Evolutionary conservation across 2,888 invertebrate genomes (phyloP).

Genomic region (Chloroclystis v-ata): DNA sequence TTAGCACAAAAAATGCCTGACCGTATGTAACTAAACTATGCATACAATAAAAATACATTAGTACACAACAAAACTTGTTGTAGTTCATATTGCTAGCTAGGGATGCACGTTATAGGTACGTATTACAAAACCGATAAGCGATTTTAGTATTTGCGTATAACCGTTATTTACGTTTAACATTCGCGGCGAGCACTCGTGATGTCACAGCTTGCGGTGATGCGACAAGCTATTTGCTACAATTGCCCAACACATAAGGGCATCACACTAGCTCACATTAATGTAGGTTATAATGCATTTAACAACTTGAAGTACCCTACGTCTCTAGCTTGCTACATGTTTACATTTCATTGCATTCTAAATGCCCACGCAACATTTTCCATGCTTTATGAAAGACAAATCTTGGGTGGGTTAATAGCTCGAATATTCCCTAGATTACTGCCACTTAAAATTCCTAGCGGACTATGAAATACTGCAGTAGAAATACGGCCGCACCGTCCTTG

Average conservation of each 20-base stretch:
- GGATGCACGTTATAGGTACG: constrained; percentile 24
- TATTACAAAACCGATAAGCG: constrained; percentile 25
- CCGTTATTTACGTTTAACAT: constrained; percentile 14
- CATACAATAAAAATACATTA: constrained; percentile 24
- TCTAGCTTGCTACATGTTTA: constrained; percentile 16
- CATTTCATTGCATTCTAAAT: constrained; percentile 19
- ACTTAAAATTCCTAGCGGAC: constrained; percentile 62
- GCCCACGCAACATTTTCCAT: constrained; percentile 14
- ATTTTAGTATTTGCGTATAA: constrained; percentile 22
- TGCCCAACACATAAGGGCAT: constrained; percentile 6
- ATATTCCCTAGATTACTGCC: constrained; percentile 47
- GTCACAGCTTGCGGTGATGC: constrained; percentile 16
- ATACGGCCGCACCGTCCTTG: constrained; percentile 43
- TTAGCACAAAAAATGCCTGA: constrained; percentile 41
- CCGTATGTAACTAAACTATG: constrained; percentile 20
- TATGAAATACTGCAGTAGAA: constrained; percentile 40
- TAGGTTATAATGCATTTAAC: constrained; percentile 8
- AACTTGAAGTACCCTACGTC: constrained; percentile 13
- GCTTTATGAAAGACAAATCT: constrained; percentile 18
- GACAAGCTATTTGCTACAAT: neutral
- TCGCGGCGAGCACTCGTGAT: constrained; percentile 11
- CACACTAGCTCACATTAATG: neutral
- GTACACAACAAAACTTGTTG: constrained; percentile 9
- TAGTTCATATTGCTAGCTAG: constrained; percentile 15
- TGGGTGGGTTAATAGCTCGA: constrained; percentile 31